phyloP scores from a whole-genome alignment of 2,113 vertebrate species.

The Rhadina sibilatrix region DNA sequence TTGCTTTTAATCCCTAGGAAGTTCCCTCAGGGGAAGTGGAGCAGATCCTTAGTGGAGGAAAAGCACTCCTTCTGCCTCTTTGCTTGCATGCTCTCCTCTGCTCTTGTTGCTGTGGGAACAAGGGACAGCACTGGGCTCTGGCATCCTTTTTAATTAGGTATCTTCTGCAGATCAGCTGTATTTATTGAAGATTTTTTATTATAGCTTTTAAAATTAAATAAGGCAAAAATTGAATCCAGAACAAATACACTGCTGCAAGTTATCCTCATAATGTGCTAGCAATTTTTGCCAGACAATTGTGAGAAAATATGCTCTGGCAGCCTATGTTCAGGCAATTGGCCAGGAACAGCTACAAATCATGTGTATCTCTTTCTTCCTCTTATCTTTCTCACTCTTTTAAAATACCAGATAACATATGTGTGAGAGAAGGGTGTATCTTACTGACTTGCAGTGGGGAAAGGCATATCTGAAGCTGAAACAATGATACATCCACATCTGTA shows the following conservation, averaged over 20 bases:
- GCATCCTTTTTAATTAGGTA: background rate
- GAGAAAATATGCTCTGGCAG: constrained; percentile 38
- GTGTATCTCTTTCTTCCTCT: background rate
- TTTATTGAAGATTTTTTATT: constrained; percentile 27
- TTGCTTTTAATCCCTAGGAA: background rate
- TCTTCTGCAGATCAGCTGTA: constrained; percentile 9
- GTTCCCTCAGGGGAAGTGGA: background rate
- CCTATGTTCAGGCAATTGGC: background rate
- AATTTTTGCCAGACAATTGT: constrained; percentile 44
- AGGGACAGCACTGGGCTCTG: background rate
- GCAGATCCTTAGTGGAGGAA: background rate
- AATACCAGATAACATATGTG: background rate
- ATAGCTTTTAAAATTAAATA: constrained; percentile 52
- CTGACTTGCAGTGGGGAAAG: background rate
- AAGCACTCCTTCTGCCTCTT: background rate
- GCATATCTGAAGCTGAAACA: background rate
- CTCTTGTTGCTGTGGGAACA: background rate
- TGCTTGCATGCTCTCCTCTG: background rate
- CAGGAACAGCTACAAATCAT: constrained; percentile 17
- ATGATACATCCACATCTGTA: background rate
- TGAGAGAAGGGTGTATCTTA: background rate
- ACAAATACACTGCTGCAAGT: constrained; percentile 27
- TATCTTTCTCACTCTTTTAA: background rate
- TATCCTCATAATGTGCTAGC: constrained; percentile 1
- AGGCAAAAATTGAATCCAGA: constrained; percentile 43